Percentiles rank a stretch among this genome's conserved stretches.
Evolutionary conservation across 2,888 invertebrate genomes (phyloP).

Genomic region (Mystacides longicornis): DNA sequence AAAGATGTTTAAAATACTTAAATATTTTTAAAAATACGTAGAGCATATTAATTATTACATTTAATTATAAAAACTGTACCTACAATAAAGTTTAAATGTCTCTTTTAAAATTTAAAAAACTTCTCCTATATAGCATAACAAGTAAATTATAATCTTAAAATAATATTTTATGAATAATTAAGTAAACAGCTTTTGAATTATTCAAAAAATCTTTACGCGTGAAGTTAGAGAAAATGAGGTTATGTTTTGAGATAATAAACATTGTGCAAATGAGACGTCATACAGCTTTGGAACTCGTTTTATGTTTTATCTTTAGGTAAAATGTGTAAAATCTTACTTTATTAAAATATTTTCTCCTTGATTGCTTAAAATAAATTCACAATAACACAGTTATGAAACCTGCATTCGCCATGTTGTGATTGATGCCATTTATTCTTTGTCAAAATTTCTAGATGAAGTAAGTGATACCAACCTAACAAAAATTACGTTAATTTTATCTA

Average conservation of each 20-base stretch:
- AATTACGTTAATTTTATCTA: too few relatives aligned
- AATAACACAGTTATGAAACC: constrained; percentile 33
- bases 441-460: constrained; percentile 34
- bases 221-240: constrained; percentile 17
- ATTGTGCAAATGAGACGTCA: not conserved
- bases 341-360: not conserved
- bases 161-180: too few relatives aligned
- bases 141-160: too few relatives aligned
- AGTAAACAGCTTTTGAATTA: too few relatives aligned
- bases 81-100: too few relatives aligned
- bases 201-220: constrained; percentile 16
- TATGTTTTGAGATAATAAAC: constrained; percentile 16
- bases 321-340: not conserved
- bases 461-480: not conserved
- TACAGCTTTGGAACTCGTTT: not conserved
- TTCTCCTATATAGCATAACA: too few relatives aligned
- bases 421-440: constrained; percentile 41
- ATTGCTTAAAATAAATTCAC: constrained; percentile 5
- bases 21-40: too few relatives aligned
- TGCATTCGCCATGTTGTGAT: constrained; percentile 31
- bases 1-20: too few relatives aligned
- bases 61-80: too few relatives aligned
- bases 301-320: not conserved
- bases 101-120: too few relatives aligned
- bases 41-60: too few relatives aligned